Conservation (phyloP, 1,140 invertebrate genomes). For the Cyrtorhinus lividipennis region DNA sequence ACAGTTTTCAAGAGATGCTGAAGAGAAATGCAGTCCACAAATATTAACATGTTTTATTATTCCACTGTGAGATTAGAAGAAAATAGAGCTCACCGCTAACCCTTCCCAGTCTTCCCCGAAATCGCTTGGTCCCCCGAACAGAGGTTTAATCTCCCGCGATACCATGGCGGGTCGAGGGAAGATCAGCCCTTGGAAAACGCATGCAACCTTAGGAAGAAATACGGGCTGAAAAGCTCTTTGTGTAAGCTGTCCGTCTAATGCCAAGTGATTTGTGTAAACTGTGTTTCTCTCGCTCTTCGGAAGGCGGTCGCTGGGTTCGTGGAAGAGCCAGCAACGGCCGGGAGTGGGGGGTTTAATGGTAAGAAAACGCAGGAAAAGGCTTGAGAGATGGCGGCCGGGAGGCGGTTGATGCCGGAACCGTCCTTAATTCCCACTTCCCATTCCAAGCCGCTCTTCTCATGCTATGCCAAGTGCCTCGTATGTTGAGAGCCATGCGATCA, state of each 20-base stretch:
- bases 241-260: constrained; percentile 13
- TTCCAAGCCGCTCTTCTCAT: neutral
- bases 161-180: neutral
- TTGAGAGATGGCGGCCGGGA: neutral
- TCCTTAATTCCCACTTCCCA: constrained; percentile 9
- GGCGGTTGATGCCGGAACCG: constrained; percentile 1
- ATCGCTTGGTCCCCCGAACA: neutral
- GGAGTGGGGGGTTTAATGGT: neutral
- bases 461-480: constrained; percentile 6
- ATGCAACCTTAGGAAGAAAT: neutral
- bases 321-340: no score
- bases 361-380: neutral
- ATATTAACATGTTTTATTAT: no score
- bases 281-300: neutral
- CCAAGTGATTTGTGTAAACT: constrained; percentile 15
- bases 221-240: constrained; percentile 12
- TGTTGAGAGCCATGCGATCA: neutral
- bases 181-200: neutral
- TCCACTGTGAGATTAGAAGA: no score
- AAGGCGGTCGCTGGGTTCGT: neutral
- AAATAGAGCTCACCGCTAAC: no score
- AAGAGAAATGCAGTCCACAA: no score
- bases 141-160: neutral
- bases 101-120: no score
- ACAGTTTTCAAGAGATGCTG: no score